Conservation (phyloP, 2,113 vertebrate species). For the Hypanus sabinus region DNA sequence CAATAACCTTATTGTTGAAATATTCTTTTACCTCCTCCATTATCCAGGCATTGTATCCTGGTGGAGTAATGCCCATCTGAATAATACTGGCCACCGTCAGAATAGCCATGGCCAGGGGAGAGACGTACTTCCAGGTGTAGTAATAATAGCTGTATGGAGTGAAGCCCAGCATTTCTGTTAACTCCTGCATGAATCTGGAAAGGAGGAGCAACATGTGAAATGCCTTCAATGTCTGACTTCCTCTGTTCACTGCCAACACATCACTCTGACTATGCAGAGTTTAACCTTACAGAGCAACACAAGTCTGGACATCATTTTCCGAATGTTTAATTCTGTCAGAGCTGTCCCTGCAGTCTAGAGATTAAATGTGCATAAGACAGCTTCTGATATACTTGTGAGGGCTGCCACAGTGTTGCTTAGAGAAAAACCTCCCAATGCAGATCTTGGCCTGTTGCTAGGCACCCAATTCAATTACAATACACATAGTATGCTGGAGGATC, state of each 20-base stretch:
- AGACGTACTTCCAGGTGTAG: slow-evolving; percentile 95
- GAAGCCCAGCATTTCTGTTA: slow-evolving; percentile 97
- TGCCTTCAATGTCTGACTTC: not conserved
- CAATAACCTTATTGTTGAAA: too few relatives aligned
- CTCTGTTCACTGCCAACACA: not conserved
- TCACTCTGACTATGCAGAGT: not conserved
- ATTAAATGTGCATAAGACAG: too few relatives aligned
- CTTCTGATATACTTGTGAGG: too few relatives aligned
- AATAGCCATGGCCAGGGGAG: slow-evolving; percentile 77
- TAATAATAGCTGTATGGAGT: slow-evolving; percentile 80
- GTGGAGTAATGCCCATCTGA: slow-evolving; percentile 83
- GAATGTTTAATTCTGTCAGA: too few relatives aligned
- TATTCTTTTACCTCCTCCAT: slow-evolving; percentile 43
- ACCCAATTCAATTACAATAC: too few relatives aligned
- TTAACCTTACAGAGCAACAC: not conserved
- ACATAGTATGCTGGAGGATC: too few relatives aligned
- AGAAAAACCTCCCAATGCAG: too few relatives aligned
- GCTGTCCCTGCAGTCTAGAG: too few relatives aligned
- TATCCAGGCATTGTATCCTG: slow-evolving; percentile 91
- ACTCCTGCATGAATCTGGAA: slow-evolving; percentile 90
- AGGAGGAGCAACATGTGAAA: not conserved
- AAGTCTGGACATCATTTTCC: too few relatives aligned
- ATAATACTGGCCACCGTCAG: slow-evolving; percentile 78
- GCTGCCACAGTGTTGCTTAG: too few relatives aligned
- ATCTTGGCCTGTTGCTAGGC: too few relatives aligned